A percentile compares a stretch with the other conserved stretches of the same genome.
These are phyloP conservation scores for Aldrovandia affinis DNA, from an alignment of 2,797 vertebrate species.

Conservation along the genomic window DNA sequence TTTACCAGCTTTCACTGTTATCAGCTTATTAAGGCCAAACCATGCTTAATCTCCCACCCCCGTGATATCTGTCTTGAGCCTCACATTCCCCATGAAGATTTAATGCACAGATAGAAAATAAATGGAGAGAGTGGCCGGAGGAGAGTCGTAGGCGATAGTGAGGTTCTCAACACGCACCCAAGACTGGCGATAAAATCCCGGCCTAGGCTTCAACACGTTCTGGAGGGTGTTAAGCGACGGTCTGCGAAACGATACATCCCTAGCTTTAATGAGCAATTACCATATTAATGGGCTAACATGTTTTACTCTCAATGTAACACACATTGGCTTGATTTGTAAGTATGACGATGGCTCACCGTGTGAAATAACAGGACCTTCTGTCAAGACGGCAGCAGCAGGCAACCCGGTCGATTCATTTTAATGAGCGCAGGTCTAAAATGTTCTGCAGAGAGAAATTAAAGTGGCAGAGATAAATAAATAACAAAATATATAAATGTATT, in stretches of 20 bases:
- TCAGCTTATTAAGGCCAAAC: neutral
- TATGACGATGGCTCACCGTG: neutral
- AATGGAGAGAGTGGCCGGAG: neutral
- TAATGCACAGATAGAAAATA: neutral
- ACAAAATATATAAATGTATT: neutral
- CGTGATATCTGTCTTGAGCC: neutral
- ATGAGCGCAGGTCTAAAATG: neutral
- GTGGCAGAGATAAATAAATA: neutral
- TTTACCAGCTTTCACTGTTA: neutral
- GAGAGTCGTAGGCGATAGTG: neutral
- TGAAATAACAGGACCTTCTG: conserved; percentile 17
- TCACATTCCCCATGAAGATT: neutral
- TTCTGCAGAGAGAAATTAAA: neutral
- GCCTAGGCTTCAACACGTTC: neutral
- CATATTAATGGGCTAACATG: conserved; percentile 17
- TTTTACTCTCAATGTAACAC: conserved; percentile 13
- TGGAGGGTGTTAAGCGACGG: conserved; percentile 4
- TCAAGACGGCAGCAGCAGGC: no score
- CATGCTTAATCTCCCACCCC: neutral
- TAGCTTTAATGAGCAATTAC: conserved; percentile 18
- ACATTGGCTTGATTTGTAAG: neutral
- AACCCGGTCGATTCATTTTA: neutral
- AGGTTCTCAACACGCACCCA: neutral
- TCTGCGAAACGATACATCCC: neutral
- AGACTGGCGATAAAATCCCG: neutral